Evolutionary conservation across 2,113 vertebrate species (phyloP), one percentile per base, ranked within the genome.

Genomic region (Chloebia gouldiae): DNA sequence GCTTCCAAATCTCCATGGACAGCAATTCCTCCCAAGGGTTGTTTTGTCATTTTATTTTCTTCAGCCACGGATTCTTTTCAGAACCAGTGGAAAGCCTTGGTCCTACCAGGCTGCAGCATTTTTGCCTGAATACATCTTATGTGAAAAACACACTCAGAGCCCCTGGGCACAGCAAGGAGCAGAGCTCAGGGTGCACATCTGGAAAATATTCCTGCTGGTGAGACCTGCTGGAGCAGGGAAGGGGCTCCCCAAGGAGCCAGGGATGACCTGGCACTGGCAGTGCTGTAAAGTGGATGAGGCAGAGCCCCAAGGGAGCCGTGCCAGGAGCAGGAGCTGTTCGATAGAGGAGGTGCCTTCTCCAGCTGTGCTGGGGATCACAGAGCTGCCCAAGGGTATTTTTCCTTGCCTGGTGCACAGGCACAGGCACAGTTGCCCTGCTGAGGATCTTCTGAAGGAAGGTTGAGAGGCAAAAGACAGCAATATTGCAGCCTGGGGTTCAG

Each of bases 121-220:
- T 90, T 25, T 35, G n/a, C 81, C 80, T 81, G 63, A 85, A 72
- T 0, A 11, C 8, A 45, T 54, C 72, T 70, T 20, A 42, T 1
- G 0, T 85, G 39, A 69, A 88, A 93, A 65, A 20, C 45, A 49
- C 9, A 30, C 49, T 50, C 57, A 49, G 69, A 73, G 63, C 30
- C 65, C 50, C 28, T 8, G 81, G 72, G 69, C 81, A 86, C 53
- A 49, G 77, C 3, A 1, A 57, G 70, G 23, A 89, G 66, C 37
- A 87, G 53, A 50, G 68, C 44, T 85, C 60, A 72, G 78, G 59
- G 70, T 87, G 71, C 84, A 87, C 81, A 95, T 87, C 89, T 96
- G 94, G 95, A 95, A 93, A 85, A 91, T 54, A 87, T 80, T 95
- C 66, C 87, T 90, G 7, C 71, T 47, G 81, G 73, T 91, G 56